These are phyloP conservation scores for Drosophila bocqueti DNA, from an alignment of 1,140 invertebrate species.

Conservation along the genomic window DNA sequence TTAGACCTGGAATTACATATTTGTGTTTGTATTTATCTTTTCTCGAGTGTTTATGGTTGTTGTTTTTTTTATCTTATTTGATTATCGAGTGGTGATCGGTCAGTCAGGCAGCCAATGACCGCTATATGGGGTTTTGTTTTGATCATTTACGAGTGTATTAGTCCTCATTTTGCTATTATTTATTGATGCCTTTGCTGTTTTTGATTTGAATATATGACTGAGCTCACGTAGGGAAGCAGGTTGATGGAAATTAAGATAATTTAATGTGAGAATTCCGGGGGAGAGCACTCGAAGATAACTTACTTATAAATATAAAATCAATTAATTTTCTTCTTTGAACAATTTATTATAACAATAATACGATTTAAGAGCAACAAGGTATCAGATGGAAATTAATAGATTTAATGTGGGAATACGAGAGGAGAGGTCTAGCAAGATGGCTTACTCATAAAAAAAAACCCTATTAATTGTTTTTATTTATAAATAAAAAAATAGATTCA, in stretches of 20 bases:
- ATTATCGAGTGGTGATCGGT: slow-evolving; percentile 8
- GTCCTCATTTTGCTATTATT: slow-evolving; percentile 22
- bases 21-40: background rate
- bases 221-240: background rate
- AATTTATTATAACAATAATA: no score
- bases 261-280: background rate
- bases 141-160: slow-evolving; percentile 34
- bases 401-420: background rate
- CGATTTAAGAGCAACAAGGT: no score
- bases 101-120: slow-evolving; percentile 38
- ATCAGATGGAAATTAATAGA: no score
- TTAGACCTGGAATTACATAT: slow-evolving; percentile 3
- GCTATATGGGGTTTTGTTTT: slow-evolving; percentile 48
- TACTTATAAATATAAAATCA: background rate
- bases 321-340: background rate
- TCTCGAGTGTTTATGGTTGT: slow-evolving; percentile 14
- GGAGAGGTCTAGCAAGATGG: no score
- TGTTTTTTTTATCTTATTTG: slow-evolving; percentile 24
- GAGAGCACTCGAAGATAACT: background rate
- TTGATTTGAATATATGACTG: slow-evolving; percentile 2
- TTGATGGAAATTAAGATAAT: slow-evolving; percentile 19
- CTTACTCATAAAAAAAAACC: no score
- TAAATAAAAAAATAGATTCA: no score
- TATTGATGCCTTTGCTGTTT: background rate
- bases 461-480: no score